Conservation (phyloP, 2,797 vertebrate genomes). For the Gastrophryne carolinensis region DNA sequence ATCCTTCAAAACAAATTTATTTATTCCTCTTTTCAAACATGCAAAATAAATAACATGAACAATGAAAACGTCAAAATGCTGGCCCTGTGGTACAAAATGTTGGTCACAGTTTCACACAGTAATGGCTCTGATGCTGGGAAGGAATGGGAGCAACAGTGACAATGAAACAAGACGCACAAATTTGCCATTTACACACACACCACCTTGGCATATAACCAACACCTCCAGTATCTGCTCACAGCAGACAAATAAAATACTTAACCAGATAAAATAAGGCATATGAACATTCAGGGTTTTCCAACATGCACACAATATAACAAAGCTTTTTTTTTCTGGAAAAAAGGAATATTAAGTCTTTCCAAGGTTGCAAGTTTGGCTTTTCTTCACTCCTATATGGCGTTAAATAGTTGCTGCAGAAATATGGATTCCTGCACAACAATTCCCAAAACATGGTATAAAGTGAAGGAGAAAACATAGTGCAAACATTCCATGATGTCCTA, state of each 20-base stretch:
- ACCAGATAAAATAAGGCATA: slow-evolving; percentile 52
- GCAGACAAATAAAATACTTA: slow-evolving; percentile 39
- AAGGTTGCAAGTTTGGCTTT: slow-evolving; percentile 24
- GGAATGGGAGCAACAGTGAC: background rate
- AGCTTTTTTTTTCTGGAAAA: slow-evolving; percentile 15
- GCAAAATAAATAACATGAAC: slow-evolving; percentile 47
- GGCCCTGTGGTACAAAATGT: slow-evolving; percentile 40
- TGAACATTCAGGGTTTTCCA: slow-evolving; percentile 34
- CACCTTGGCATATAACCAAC: background rate
- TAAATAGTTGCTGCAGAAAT: background rate
- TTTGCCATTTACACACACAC: background rate
- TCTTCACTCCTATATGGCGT: background rate
- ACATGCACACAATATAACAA: slow-evolving; percentile 50
- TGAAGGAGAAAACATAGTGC: slow-evolving; percentile 38
- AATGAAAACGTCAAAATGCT: slow-evolving; percentile 45
- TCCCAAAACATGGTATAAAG: slow-evolving; percentile 25
- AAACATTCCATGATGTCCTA: slow-evolving; percentile 43
- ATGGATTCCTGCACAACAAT: background rate
- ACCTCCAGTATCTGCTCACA: background rate
- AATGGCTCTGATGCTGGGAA: slow-evolving; percentile 44
- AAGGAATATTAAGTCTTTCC: slow-evolving; percentile 21
- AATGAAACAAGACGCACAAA: slow-evolving; percentile 13
- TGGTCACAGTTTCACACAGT: slow-evolving; percentile 34
- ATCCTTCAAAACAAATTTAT: slow-evolving; percentile 20
- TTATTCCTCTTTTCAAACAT: slow-evolving; percentile 36